Conservation (phyloP, 2,797 vertebrate species). For the Ambastaia sidthimunki region DNA sequence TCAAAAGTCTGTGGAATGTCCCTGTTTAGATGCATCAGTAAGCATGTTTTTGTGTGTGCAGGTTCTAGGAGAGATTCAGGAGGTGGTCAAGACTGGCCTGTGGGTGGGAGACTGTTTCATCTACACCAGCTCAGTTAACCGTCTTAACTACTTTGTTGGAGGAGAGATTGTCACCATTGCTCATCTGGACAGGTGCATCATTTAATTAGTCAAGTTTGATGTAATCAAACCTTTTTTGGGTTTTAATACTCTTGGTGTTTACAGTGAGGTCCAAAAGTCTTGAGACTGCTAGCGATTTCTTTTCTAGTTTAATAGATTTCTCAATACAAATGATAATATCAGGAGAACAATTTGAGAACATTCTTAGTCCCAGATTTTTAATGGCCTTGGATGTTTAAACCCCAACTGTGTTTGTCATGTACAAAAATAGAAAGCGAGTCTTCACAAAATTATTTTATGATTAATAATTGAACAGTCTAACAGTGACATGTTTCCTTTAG, state of each 20-base stretch:
- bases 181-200: conserved; percentile 91
- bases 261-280: background rate
- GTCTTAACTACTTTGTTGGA: conserved; percentile 97
- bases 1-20: background rate
- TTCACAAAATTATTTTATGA: background rate
- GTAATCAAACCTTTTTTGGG: background rate
- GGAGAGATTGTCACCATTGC: conserved; percentile 99
- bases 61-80: conserved; percentile 98
- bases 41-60: conserved; percentile 57
- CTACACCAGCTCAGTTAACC: conserved; percentile 99
- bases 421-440: conserved; percentile 64
- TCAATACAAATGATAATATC: no score
- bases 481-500: conserved; percentile 68
- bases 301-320: no score
- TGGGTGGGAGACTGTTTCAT: conserved; percentile 99
- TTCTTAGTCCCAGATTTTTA: no score
- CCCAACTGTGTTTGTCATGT: no score
- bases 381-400: no score
- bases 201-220: background rate
- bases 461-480: background rate
- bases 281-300: no score
- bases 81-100: conserved; percentile 96
- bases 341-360: no score
- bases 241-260: background rate
- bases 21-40: no score